Base-by-base conservation (phyloP, 1,140 invertebrate genomes). In the Leptinotarsa lineolata region DNA sequence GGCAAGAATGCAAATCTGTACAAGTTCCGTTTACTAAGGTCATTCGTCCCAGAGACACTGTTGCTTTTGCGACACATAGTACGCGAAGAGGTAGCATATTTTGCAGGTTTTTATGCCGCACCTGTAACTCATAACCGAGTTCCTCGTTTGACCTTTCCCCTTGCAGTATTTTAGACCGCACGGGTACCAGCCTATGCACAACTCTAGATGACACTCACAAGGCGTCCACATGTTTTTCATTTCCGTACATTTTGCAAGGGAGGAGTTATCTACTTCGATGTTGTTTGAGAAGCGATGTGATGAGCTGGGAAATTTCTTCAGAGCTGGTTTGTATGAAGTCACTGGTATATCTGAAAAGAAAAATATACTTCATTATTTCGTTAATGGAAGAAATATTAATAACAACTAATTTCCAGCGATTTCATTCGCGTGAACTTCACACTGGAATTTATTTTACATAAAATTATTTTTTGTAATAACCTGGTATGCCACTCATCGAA, bases 21-120 rank as follows among this genome's bases (percentile, higher is more conserved):
- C 71, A 65, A 54, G 45, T 24, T 15, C 6, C n/a, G 15, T 74
- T 76, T 74, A 75, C 69, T 69, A 76, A 71, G 74, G 81, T 92
- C 90, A 93, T 91, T 93, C 92, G 85, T 96, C 94, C 94, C 92
- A 95, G 73, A 95, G 86, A 86, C 96, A 97, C 78, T 91, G 89
- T 78, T 93, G 91, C 83, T 95, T 94, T 81, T 93, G 91, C 70
- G 89, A 87, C 60, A 94, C 93, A 82, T 92, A 93, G 86, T 94
- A 96, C 69, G 91, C 90, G 85, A 95, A 97, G 76, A 92, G 90
- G 82, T 93, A 91, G 86, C 95, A 97, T 83, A 94, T 92, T 81
- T 91, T 91, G 84, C 96, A 98, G 5, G 96, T 97, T 86, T 96
- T 95, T 81, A 98, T 98, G 68, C 96, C 96, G 85, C 96, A 98